These are phyloP conservation scores for Dusona sp. DNA, from an alignment of 2,888 invertebrate genomes.

Conservation along the genomic window DNA sequence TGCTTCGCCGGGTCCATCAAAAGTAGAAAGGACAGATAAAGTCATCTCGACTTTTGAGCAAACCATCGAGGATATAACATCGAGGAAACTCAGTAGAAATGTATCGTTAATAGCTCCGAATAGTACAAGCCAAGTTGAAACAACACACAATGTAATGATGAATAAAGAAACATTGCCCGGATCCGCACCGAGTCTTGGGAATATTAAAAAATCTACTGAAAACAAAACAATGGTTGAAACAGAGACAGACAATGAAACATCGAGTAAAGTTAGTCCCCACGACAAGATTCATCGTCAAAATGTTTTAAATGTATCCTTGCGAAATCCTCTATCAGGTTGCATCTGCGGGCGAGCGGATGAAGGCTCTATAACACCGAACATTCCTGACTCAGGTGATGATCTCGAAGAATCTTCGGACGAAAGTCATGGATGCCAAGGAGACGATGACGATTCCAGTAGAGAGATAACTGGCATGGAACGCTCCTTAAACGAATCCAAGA, in stretches of 20 bases:
- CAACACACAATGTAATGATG: neutral
- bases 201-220: neutral
- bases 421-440: neutral
- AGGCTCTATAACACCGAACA: neutral
- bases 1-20: neutral
- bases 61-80: constrained; percentile 1
- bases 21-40: constrained; percentile 8
- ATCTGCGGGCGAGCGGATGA: constrained; percentile 19
- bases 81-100: constrained; percentile 1
- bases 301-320: neutral
- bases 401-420: constrained; percentile 3
- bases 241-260: neutral
- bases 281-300: constrained; percentile 11
- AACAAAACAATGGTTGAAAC: constrained; percentile 5
- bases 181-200: neutral
- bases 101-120: constrained; percentile 25
- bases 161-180: neutral
- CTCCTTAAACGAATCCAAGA: constrained; percentile 9
- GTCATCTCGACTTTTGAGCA: constrained; percentile 22
- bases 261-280: constrained; percentile 1
- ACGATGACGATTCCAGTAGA: constrained; percentile 10
- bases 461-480: neutral
- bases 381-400: neutral
- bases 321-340: constrained; percentile 41
- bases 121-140: neutral